phyloP scores from a whole-genome alignment of 2,888 invertebrate genomes.

The Tachina fera region DNA sequence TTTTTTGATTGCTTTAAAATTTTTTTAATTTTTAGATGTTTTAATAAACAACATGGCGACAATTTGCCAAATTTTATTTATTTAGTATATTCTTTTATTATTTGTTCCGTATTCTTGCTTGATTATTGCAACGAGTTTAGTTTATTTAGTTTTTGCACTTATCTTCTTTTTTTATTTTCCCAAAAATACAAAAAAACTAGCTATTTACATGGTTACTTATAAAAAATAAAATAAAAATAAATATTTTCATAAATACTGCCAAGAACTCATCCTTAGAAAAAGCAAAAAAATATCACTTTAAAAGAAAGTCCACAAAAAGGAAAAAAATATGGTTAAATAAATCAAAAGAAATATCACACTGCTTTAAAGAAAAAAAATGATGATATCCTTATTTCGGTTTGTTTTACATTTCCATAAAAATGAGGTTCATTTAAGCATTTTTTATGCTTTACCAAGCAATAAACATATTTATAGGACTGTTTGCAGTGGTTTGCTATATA shows the following conservation, averaged over 20 bases:
- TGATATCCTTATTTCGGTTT: not conserved
- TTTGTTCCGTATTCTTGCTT: not conserved
- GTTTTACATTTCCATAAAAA: slow-evolving; percentile 39
- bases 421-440: slow-evolving; percentile 45
- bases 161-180: not conserved
- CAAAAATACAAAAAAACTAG: slow-evolving; percentile 20
- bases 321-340: slow-evolving; percentile 11
- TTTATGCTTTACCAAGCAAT: slow-evolving; percentile 32
- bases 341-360: slow-evolving; percentile 34
- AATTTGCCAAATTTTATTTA: slow-evolving; percentile 28
- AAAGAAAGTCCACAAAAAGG: slow-evolving; percentile 8
- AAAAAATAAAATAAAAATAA: slow-evolving; percentile 55
- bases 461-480: not conserved
- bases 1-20: not conserved
- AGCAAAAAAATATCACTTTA: not conserved
- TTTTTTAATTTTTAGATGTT: slow-evolving; percentile 1
- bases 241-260: slow-evolving; percentile 55
- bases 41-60: slow-evolving; percentile 12
- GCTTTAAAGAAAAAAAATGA: slow-evolving; percentile 10
- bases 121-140: slow-evolving; percentile 6
- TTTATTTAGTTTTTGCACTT: slow-evolving; percentile 28
- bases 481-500: not conserved
- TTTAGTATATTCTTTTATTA: not conserved
- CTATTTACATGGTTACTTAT: slow-evolving; percentile 60
- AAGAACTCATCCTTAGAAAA: not conserved